Conservation (phyloP, 2,888 invertebrate species). For the Rhingia rostrata region DNA sequence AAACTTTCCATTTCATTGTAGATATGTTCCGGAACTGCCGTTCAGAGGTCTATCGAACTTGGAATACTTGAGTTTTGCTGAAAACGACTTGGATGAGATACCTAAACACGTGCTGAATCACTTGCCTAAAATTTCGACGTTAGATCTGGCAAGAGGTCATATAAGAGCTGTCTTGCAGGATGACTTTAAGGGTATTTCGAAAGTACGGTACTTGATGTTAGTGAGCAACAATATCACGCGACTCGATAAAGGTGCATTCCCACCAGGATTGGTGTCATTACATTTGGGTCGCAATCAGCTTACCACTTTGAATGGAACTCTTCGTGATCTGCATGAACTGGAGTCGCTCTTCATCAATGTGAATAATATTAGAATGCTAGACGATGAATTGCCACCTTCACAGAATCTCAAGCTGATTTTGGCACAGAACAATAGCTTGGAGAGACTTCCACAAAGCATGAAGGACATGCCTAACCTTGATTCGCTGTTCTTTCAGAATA, state of each 20-base stretch:
- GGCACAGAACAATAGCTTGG: conserved; percentile 89
- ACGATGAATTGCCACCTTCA: conserved; percentile 89
- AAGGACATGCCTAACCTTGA: conserved; percentile 88
- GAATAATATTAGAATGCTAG: conserved; percentile 89
- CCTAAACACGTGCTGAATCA: conserved; percentile 90
- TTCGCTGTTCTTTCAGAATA: conserved; percentile 88
- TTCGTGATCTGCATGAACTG: conserved; percentile 88
- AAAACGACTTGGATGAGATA: conserved; percentile 90
- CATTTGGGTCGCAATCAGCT: conserved; percentile 91
- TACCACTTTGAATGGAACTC: conserved; percentile 88
- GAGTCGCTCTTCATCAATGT: conserved; percentile 91
- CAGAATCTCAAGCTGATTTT: conserved; percentile 87
- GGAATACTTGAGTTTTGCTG: conserved; percentile 90
- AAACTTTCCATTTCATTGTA: conserved; percentile 81
- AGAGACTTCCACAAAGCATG: conserved; percentile 88
- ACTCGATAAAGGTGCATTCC: conserved; percentile 89
- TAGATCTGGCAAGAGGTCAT: conserved; percentile 92
- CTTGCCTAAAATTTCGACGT: conserved; percentile 89
- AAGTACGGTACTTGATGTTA: conserved; percentile 88
- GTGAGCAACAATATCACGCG: conserved; percentile 90
- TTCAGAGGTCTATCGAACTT: conserved; percentile 90
- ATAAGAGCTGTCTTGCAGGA: conserved; percentile 89
- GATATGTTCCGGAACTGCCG: conserved; percentile 88
- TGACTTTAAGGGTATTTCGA: conserved; percentile 89
- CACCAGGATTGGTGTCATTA: conserved; percentile 87